Base-by-base conservation (phyloP, 2,797 vertebrate genomes). In the Mastacembelus armatus region DNA sequence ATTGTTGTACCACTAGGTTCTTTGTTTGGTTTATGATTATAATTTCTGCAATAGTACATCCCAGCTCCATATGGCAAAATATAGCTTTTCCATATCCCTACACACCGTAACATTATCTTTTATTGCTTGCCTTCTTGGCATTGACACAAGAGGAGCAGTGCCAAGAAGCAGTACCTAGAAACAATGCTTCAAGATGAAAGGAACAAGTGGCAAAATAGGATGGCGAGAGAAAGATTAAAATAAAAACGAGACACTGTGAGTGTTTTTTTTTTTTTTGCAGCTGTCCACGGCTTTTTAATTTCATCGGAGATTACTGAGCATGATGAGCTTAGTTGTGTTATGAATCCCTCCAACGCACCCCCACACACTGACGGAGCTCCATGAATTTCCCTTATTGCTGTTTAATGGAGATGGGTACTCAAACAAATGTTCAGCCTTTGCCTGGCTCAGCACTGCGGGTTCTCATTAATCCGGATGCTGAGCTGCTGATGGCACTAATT, bases 391-490 rank as follows among this genome's bases (percentile, higher is more conserved):
- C 77, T 87, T 86, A 88, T 88, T 89, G 81, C 80, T 67, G 71
- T 89, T 89, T 90, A 90, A 90, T 90, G 89, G 87, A 88, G 89
- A 90, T 43, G 83, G 81, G 85, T 75, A 66, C 66, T 76, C 74
- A 83, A 89, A 89, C 88, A 89, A 89, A 89, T 75, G 83, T 87
- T 81, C 70, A 72, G 77, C 85, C 79, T 72, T 44, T 43, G 66
- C 78, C 78, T 82, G 81, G 85, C 82, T 88, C 85, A 85, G 85
- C 83, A 75, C 74, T 47, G 39, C 45, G 27, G 83, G 60, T 75
- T 69, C 84, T 88, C 89, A 89, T 91, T 89, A 89, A 89, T 88
- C 80, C 35, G 44, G 56, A 71, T 64, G 71, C 85, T 43, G 76
- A 73, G 84, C 72, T n/a, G 58, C 84, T 85, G 86, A 89, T 88